phyloP scores from a whole-genome alignment of 2,113 vertebrate species.

The Parotia lawesii region DNA sequence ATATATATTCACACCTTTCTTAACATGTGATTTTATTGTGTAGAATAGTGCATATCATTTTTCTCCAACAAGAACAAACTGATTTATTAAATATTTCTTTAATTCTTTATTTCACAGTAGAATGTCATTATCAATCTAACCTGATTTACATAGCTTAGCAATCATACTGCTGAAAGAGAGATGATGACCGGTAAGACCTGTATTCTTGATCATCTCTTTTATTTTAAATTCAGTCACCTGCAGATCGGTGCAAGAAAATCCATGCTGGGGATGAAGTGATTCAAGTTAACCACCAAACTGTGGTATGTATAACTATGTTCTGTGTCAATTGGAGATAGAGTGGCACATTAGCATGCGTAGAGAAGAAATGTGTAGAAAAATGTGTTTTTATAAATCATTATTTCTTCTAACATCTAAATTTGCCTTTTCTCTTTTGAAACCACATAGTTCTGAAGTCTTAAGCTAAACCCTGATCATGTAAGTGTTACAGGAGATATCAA shows the following conservation, averaged over 20 bases:
- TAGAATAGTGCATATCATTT: not conserved
- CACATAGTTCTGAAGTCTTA: not conserved
- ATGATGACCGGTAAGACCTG: slow-evolving; percentile 66
- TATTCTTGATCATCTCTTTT: slow-evolving; percentile 75
- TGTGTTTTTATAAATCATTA: slow-evolving; percentile 19
- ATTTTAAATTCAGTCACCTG: slow-evolving; percentile 86
- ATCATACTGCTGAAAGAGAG: slow-evolving; percentile 58
- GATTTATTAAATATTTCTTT: slow-evolving; percentile 24
- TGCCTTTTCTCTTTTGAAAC: slow-evolving; percentile 1
- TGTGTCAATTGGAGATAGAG: slow-evolving; percentile 71
- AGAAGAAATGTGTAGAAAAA: slow-evolving; percentile 38
- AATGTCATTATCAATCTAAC: slow-evolving; percentile 22
- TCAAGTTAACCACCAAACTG: slow-evolving; percentile 87
- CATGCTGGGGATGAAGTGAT: slow-evolving; percentile 92
- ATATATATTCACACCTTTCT: not conserved
- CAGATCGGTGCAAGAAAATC: slow-evolving; percentile 96
- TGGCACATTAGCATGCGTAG: slow-evolving; percentile 33
- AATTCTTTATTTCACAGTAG: slow-evolving; percentile 32
- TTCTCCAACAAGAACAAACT: not conserved
- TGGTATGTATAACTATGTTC: slow-evolving; percentile 83
- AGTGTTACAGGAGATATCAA: not conserved
- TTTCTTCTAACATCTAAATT: not conserved
- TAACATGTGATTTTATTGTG: slow-evolving; percentile 2
- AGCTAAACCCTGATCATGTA: not conserved
- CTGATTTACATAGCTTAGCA: slow-evolving; percentile 44